Evolutionary conservation across 2,797 vertebrate genomes (phyloP), one percentile per base, ranked within the genome.

Genomic region (Phalanger gymnotis): DNA sequence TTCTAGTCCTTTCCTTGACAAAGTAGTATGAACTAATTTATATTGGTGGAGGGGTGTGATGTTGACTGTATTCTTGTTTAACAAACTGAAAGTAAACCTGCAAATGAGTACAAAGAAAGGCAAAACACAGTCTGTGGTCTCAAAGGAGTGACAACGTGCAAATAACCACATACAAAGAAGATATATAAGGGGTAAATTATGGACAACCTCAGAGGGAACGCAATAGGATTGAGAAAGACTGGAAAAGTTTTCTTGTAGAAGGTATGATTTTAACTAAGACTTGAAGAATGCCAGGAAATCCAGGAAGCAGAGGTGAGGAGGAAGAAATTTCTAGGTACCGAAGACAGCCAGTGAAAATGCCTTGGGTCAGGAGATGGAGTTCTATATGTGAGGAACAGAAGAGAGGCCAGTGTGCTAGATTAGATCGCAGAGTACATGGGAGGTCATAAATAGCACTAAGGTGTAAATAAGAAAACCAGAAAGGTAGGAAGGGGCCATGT

Each of bases 1-100:
- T 3, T 99, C 99, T 53, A 99, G 98, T 5, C 99, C 99, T 97
- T 97, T 99, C 57, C 54, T 98, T 96, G 98, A 98, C 92, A 98
- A 53, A 19, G 99, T 99, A 0, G 99, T 99, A 96, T 99, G 99
- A 96, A 99, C 92, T 14, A 98, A 94, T 93, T 98, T 98, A 97
- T 96, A 97, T 16, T 98, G 98, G 66, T 5, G 53, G 73, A 98
- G 54, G 52, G 95, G 94, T 73, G 97, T 90, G 10, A 0, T n/a
- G 94, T 94, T 97, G 16, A 92, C 52, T 5, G 57, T 56, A 96
- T 53, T 97, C 94, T 94, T 96, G 14, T 40, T 90, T 34, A 96
- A 96, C 0, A 97, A 51, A 92, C 40, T 95, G 81, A 92, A 13
- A 0, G 31, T 94, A 94, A 96, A 56, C 27, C 99, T 99, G 96